Conservation (phyloP, 2,113 vertebrate genomes). For the Onychostoma macrolepis region DNA sequence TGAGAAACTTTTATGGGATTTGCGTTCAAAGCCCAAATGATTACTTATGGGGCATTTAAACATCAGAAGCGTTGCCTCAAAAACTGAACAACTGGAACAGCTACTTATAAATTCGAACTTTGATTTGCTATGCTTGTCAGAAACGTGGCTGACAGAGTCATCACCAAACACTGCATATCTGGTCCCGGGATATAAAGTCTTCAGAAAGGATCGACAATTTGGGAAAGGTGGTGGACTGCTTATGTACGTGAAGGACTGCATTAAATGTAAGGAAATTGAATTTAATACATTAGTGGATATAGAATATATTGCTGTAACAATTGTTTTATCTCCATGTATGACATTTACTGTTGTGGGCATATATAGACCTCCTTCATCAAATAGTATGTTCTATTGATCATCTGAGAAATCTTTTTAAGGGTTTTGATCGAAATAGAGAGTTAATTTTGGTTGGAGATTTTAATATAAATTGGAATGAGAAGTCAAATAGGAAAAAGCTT, state of each 20-base stretch:
- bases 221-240: neutral
- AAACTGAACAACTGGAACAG: neutral
- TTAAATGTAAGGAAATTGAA: neutral
- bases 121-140: neutral
- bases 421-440: neutral
- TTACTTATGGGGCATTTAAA: neutral
- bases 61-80: neutral
- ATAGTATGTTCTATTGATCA: neutral
- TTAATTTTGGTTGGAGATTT: neutral
- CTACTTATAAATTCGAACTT: neutral
- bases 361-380: neutral
- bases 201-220: neutral
- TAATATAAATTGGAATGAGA: too few relatives aligned
- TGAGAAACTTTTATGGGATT: too few relatives aligned
- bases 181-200: conserved; percentile 1
- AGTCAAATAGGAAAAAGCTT: too few relatives aligned
- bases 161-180: neutral
- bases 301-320: neutral
- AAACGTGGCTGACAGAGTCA: neutral
- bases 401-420: neutral
- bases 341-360: neutral
- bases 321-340: neutral
- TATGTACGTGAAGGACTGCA: neutral
- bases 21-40: neutral
- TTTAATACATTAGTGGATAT: too few relatives aligned